Conservation (phyloP, 1,140 invertebrate species). For the Theocolax elegans region DNA sequence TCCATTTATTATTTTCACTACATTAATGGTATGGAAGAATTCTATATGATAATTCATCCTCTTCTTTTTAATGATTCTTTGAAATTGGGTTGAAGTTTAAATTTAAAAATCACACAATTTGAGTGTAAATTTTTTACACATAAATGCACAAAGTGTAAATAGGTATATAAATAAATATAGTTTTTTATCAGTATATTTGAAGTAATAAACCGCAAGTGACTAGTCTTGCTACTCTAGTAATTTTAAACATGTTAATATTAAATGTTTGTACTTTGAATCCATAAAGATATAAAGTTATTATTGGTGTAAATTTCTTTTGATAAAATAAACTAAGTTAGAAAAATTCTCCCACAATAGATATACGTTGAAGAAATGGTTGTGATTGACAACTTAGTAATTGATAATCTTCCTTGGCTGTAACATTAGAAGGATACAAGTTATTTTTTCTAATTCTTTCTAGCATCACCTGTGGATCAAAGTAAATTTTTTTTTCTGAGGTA, state of each 20-base stretch:
- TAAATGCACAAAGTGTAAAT: neutral
- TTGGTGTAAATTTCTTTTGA: neutral
- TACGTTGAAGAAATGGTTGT: constrained; percentile 76
- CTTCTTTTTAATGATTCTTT: too few relatives aligned
- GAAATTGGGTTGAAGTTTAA: too few relatives aligned
- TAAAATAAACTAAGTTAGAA: constrained; percentile 53
- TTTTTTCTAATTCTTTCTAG: constrained; percentile 71
- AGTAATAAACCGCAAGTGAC: constrained; percentile 13
- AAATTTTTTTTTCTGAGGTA: constrained; percentile 52
- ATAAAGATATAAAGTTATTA: neutral
- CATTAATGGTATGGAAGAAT: too few relatives aligned
- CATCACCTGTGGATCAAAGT: constrained; percentile 72
- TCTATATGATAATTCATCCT: too few relatives aligned
- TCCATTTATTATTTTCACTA: too few relatives aligned
- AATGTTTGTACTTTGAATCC: neutral
- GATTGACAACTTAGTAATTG: constrained; percentile 75
- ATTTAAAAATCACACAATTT: neutral
- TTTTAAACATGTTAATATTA: neutral
- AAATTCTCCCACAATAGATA: constrained; percentile 80
- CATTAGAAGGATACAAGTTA: constrained; percentile 69
- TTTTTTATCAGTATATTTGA: constrained; percentile 9
- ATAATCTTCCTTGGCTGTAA: constrained; percentile 66
- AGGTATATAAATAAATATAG: constrained; percentile 7
- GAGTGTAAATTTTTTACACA: too few relatives aligned
- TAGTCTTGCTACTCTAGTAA: constrained; percentile 10